phyloP scores from a whole-genome alignment of 2,888 invertebrate species.

The Lampropteryx suffumata region DNA sequence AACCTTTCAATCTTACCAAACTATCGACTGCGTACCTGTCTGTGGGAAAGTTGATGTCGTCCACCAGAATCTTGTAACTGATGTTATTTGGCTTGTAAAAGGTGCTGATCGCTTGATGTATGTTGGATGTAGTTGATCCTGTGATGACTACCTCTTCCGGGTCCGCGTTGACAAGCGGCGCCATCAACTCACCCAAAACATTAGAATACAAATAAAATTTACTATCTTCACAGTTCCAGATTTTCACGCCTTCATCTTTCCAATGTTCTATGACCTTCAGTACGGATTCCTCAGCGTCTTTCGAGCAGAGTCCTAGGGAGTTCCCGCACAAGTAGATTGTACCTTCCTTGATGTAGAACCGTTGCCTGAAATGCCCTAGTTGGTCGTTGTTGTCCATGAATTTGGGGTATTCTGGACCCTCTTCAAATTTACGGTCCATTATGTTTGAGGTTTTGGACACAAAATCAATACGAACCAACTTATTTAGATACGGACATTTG shows the following conservation, averaged over 20 bases:
- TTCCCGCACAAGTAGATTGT: constrained; percentile 69
- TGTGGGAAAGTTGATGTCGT: constrained; percentile 68
- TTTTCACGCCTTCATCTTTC: constrained; percentile 62
- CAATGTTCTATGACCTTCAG: constrained; percentile 51
- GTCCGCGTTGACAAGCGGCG: constrained; percentile 60
- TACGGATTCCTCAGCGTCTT: constrained; percentile 57
- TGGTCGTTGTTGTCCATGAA: constrained; percentile 62
- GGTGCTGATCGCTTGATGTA: constrained; percentile 66
- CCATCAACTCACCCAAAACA: constrained; percentile 57
- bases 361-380: constrained; percentile 54
- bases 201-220: constrained; percentile 62
- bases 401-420: constrained; percentile 51
- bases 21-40: constrained; percentile 70
- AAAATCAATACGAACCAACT: no score
- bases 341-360: constrained; percentile 59
- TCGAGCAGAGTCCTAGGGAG: constrained; percentile 65
- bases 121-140: constrained; percentile 58
- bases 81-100: constrained; percentile 62
- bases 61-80: constrained; percentile 66
- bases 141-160: constrained; percentile 56
- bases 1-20: constrained; percentile 63
- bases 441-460: background rate
- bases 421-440: constrained; percentile 51
- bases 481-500: background rate
- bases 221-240: constrained; percentile 57